phyloP scores from a whole-genome alignment of 1,140 invertebrate species.

The Protaetia brevitarsis region DNA sequence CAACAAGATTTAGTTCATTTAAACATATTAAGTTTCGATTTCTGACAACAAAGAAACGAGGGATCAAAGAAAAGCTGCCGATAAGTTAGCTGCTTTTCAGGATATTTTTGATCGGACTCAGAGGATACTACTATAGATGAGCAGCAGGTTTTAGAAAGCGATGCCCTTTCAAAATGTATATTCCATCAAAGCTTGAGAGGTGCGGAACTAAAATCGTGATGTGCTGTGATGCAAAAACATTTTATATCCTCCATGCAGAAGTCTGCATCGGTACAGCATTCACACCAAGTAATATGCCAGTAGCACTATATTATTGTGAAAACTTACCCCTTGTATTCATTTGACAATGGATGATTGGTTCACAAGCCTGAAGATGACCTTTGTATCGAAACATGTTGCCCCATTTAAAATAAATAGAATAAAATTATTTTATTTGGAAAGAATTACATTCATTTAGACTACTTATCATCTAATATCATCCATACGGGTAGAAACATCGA shows the following conservation, averaged over 20 bases:
- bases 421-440: too few species aligned
- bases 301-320: constrained; percentile 34
- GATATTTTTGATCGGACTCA: neutral
- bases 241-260: constrained; percentile 38
- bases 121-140: constrained; percentile 41
- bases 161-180: constrained; percentile 44
- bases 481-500: too few species aligned
- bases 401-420: too few species aligned
- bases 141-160: constrained; percentile 39
- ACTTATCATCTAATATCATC: too few species aligned
- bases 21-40: too few species aligned
- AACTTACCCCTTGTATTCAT: constrained; percentile 31
- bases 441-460: too few species aligned
- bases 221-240: constrained; percentile 37
- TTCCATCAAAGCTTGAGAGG: constrained; percentile 48
- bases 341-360: constrained; percentile 48
- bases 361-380: too few species aligned
- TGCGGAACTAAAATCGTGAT: constrained; percentile 46
- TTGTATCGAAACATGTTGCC: too few species aligned
- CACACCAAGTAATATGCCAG: constrained; percentile 35
- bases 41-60: too few species aligned
- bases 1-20: too few species aligned
- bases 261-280: constrained; percentile 40
- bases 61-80: too few species aligned
- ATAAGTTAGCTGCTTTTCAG: too few species aligned